Conservation (phyloP, 2,797 vertebrate genomes). For the Moxostoma hubbsi region DNA sequence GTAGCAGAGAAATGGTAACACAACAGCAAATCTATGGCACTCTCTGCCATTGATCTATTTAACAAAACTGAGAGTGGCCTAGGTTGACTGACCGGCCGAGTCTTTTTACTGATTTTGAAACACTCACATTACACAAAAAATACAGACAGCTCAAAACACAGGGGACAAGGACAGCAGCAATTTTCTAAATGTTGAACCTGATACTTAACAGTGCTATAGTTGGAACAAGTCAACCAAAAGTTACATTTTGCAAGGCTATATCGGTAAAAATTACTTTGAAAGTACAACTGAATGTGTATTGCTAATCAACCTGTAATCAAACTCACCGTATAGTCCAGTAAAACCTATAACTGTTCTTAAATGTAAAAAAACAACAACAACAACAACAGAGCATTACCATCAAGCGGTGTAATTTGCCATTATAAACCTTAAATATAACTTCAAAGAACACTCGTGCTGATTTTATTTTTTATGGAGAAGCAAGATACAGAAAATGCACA, state of each 20-base stretch:
- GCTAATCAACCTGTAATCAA: slow-evolving; percentile 7
- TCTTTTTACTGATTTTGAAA: neutral
- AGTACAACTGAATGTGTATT: neutral
- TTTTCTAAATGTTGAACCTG: slow-evolving; percentile 1
- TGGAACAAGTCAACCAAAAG: slow-evolving; percentile 6
- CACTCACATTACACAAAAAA: neutral
- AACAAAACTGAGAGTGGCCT: neutral
- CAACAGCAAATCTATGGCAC: neutral
- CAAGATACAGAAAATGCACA: neutral
- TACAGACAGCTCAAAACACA: neutral
- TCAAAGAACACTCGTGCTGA: too few species aligned
- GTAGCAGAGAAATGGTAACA: neutral
- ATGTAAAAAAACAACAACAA: neutral
- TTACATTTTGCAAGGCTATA: slow-evolving; percentile 4
- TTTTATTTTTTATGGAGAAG: neutral
- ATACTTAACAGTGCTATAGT: neutral
- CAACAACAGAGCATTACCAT: too few species aligned
- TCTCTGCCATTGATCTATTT: neutral
- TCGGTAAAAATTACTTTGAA: too few species aligned
- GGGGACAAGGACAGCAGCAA: neutral
- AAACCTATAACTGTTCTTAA: neutral
- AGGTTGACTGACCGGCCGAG: too few species aligned
- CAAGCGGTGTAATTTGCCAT: too few species aligned
- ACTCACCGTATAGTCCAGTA: neutral
- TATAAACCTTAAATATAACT: neutral